A percentile compares a stretch with the other conserved stretches of the same genome.
These are phyloP conservation scores for Enchytraeus crypticus DNA, from an alignment of 2,888 invertebrate species.

Conservation along the genomic window DNA sequence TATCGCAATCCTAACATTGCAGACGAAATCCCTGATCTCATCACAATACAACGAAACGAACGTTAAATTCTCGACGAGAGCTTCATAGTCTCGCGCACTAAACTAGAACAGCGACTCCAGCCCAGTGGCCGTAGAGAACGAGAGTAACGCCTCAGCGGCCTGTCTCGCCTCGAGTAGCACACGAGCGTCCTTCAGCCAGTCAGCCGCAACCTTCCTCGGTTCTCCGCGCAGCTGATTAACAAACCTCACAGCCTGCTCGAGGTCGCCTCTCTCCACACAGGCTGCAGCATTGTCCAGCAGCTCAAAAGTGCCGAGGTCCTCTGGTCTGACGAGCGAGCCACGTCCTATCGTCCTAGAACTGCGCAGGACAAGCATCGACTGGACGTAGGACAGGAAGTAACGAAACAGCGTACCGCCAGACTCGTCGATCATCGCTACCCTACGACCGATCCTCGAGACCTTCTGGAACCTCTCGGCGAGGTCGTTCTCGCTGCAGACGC, in stretches of 20 bases:
- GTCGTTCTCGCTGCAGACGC: conserved; percentile 79
- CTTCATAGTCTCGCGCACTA: too few species aligned
- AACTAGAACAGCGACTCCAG: conserved; percentile 28
- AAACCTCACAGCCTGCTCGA: conserved; percentile 72
- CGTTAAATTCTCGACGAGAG: too few species aligned
- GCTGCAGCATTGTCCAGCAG: conserved; percentile 75
- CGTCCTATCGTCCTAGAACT: conserved; percentile 53
- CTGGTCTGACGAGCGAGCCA: conserved; percentile 42
- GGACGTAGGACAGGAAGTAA: conserved; percentile 77
- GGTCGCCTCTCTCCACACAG: conserved; percentile 78
- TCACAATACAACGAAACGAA: too few species aligned
- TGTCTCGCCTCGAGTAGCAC: conserved; percentile 78
- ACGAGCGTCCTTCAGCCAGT: conserved; percentile 78
- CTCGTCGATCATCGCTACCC: conserved; percentile 77
- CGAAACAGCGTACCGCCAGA: conserved; percentile 67
- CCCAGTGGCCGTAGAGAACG: conserved; percentile 51
- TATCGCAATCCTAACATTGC: too few species aligned
- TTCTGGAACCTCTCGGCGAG: conserved; percentile 68
- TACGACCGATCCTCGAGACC: conserved; percentile 60
- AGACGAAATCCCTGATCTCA: too few species aligned
- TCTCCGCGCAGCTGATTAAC: conserved; percentile 79
- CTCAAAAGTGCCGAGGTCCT: conserved; percentile 63
- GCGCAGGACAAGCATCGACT: conserved; percentile 64
- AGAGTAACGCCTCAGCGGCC: conserved; percentile 77
- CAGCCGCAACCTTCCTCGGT: conserved; percentile 68